Percentiles rank a stretch among this genome's conserved stretches.
Evolutionary conservation across 2,797 vertebrate genomes (phyloP).

Genomic region (Hemitrygon akajei): DNA sequence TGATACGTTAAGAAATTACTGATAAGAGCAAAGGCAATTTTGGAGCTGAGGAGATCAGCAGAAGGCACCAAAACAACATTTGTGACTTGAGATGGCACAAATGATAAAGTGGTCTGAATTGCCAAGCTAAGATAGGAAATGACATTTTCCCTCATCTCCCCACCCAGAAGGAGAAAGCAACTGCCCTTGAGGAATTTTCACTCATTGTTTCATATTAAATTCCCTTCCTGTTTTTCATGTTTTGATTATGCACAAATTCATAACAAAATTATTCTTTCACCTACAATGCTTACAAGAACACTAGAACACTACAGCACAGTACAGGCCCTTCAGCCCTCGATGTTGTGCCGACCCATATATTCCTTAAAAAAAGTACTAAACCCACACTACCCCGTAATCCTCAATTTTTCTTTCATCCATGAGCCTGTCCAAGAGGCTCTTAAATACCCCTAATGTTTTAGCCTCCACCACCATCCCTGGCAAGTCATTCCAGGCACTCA

Average conservation of each 20-base stretch:
- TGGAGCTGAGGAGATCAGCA: background rate
- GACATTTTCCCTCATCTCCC: background rate
- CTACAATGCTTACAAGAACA: no score
- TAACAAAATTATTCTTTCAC: background rate
- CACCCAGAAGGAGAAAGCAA: background rate
- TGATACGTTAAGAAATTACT: background rate
- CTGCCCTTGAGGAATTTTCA: background rate
- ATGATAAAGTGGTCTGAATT: background rate
- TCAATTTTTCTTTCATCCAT: no score
- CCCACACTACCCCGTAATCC: no score
- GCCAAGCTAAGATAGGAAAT: background rate
- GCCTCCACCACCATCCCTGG: no score
- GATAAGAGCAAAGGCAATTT: constrained; percentile 27
- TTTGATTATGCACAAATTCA: background rate
- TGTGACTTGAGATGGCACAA: background rate
- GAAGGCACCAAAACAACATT: background rate
- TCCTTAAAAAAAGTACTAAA: no score
- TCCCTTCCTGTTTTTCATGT: background rate
- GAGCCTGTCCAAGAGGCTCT: no score
- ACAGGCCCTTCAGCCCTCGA: no score
- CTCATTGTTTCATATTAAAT: background rate
- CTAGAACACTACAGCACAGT: no score
- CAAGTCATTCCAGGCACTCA: no score
- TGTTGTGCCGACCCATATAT: no score
- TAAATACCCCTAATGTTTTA: no score